Base-by-base conservation (phyloP, 2,888 invertebrate species). In the Watsonalla cultraria region DNA sequence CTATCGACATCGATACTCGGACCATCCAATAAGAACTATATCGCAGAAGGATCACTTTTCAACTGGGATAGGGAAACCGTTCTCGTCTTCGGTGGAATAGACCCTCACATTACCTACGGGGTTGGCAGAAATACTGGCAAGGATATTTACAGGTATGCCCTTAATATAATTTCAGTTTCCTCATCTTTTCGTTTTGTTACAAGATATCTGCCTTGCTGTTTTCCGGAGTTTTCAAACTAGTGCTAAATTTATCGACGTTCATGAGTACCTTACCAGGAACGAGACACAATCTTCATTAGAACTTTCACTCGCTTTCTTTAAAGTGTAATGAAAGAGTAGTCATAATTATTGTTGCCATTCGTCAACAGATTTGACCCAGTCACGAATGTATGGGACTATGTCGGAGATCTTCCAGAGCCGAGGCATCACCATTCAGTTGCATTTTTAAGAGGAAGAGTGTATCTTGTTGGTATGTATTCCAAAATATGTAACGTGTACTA, bases 361-460 rank as follows among this genome's bases (percentile, higher is more conserved):
- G 34, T 24, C 61, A 64, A 2, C 60, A 90, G 92, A 64, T 94
- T 93, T 64, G 90, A 93, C 62, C 92, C 93, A 0, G 88, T 91
- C 7, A 84, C 83, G 6, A 94, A 94, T 72, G 78, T 84, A 13
- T 95, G 95, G 95, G 93, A 93, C 65, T 88, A 90, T 64, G 93
- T 94, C 0, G 93, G 93, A 5, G 92, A 93, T 58, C 87, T 95
- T 58, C 95, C 95, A 0, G 93, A 93, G 68, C 94, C 95, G 0
- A 87, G 95, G 56, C 94, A 94, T 70, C 94, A 94, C 71, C 95
- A 95, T 73, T 92, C 93, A 0, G 92, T 93, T 0, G 92, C 92
- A 13, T 93, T 93, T 66, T 81, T 94, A 48, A 90, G 92, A 66
- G 94, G 93, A 54, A 90, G 92, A 61, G 91, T 95, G 39, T 95